Evolutionary conservation across 2,113 vertebrate genomes (phyloP).

Genomic region (Saguinus midas): DNA sequence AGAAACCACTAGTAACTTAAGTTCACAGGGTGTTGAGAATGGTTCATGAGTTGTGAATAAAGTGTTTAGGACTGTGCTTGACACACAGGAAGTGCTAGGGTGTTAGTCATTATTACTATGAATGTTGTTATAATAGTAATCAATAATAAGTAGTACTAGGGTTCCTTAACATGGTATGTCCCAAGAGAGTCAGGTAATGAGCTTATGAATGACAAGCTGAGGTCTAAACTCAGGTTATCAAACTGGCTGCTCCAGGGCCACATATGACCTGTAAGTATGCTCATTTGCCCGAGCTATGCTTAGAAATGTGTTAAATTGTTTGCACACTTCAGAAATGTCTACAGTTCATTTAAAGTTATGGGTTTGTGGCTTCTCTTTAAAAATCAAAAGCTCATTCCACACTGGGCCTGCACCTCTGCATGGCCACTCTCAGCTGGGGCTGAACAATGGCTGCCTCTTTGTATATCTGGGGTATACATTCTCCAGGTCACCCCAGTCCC

Average conservation of each 20-base stretch:
- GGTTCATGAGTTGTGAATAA: not conserved
- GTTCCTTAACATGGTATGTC: not conserved
- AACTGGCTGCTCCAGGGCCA: not conserved
- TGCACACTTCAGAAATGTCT: not conserved
- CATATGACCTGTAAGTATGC: not conserved
- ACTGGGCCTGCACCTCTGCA: not conserved
- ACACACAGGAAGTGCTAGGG: not conserved
- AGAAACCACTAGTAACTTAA: not conserved
- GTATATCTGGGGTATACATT: rapidly evolving
- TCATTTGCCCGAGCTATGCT: not conserved
- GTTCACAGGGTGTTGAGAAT: not conserved
- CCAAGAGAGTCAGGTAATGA: not conserved
- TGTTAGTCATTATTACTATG: no score
- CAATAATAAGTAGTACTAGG: not conserved
- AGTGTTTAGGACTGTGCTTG: not conserved
- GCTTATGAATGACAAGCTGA: not conserved
- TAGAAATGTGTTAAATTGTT: not conserved
- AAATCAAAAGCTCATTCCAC: not conserved
- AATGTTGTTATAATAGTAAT: not conserved
- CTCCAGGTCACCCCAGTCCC: not conserved
- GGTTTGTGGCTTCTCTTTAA: not conserved
- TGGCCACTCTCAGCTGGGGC: not conserved
- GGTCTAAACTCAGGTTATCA: not conserved
- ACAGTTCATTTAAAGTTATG: not conserved
- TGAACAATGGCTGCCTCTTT: not conserved